These are phyloP conservation scores for Pseudorhombus dupliciocellatus DNA, from an alignment of 2,113 vertebrate genomes.

Conservation along the genomic window DNA sequence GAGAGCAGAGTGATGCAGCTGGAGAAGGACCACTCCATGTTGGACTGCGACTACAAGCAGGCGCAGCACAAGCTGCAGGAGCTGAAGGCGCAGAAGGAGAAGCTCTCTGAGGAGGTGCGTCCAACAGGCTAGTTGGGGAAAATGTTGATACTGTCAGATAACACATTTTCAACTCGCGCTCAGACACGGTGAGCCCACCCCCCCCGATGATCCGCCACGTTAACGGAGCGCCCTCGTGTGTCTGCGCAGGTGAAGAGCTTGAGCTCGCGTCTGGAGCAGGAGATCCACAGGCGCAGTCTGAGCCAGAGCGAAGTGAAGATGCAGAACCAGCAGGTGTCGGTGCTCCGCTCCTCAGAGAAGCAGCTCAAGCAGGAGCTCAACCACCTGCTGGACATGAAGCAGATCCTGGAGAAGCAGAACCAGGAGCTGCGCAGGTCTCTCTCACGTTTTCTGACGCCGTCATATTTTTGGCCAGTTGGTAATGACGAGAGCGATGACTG, in stretches of 20 bases:
- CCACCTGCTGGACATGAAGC: conserved; percentile 91
- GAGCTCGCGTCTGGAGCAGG: conserved; percentile 90
- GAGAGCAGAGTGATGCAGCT: conserved; percentile 90
- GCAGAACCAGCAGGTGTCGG: conserved; percentile 90
- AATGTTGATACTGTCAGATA: too few relatives aligned
- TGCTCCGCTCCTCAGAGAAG: conserved; percentile 91
- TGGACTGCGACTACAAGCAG: conserved; percentile 95
- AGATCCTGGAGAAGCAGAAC: conserved; percentile 92
- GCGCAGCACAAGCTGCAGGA: conserved; percentile 87
- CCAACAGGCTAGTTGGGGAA: not conserved
- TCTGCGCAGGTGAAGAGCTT: conserved; percentile 87
- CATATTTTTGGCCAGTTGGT: conserved; percentile 4
- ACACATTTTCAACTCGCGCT: too few relatives aligned
- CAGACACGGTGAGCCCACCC: too few relatives aligned
- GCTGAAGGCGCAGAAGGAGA: conserved; percentile 86
- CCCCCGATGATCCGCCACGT: too few relatives aligned
- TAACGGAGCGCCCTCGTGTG: not conserved
- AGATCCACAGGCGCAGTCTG: conserved; percentile 88
- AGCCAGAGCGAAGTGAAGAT: conserved; percentile 92
- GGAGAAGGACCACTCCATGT: conserved; percentile 90
- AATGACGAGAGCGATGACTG: conserved; percentile 39
- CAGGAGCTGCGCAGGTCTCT: conserved; percentile 90
- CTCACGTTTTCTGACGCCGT: not conserved
- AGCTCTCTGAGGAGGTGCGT: conserved; percentile 90
- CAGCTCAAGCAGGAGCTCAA: conserved; percentile 96